Conservation (phyloP, 2,113 vertebrate species). For the Solea solea region DNA sequence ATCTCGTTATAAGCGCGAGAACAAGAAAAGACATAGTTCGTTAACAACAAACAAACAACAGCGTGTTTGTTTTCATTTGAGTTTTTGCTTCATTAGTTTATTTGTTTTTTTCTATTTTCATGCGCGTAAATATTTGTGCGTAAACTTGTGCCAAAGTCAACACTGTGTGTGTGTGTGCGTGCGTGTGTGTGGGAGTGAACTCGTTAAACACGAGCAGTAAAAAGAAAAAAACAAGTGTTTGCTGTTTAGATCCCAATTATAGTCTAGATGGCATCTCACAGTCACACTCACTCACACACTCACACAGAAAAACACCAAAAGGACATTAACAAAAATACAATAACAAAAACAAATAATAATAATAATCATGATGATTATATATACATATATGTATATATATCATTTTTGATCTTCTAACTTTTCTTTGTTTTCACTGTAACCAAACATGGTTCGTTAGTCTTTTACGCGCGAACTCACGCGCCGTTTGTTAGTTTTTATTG, state of each 20-base stretch:
- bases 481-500: too few species aligned
- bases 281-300: neutral
- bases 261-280: slow-evolving; percentile 19
- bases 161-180: neutral
- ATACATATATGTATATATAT: too few species aligned
- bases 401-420: too few species aligned
- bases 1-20: too few species aligned
- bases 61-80: neutral
- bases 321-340: too few species aligned
- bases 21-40: too few species aligned
- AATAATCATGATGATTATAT: too few species aligned
- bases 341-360: too few species aligned
- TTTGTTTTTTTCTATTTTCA: neutral
- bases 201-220: slow-evolving; percentile 51
- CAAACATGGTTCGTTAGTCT: too few species aligned
- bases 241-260: slow-evolving; percentile 42
- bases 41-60: too few species aligned
- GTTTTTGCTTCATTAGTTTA: neutral
- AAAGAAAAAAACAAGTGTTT: slow-evolving; percentile 59
- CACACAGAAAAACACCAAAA: neutral
- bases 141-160: slow-evolving; percentile 23
- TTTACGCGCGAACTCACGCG: too few species aligned
- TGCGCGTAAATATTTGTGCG: neutral
- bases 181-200: slow-evolving; percentile 20
- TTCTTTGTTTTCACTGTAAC: too few species aligned